Conservation (phyloP, 2,888 invertebrate species). For the Nesidiocoris tenuis region DNA sequence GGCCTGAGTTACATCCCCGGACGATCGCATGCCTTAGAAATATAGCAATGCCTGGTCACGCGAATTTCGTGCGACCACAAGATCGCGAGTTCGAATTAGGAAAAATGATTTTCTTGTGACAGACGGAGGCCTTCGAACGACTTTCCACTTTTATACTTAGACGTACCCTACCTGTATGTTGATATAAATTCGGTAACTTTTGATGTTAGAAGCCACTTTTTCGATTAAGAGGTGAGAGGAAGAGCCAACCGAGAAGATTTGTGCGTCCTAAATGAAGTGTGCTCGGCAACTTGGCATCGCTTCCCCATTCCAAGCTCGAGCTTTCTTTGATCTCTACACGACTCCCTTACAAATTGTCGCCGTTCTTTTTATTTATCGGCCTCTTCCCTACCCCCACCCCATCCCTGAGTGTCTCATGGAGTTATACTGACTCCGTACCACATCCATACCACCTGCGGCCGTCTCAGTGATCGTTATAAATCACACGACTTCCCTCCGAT, state of each 20-base stretch:
- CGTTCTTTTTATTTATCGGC: conserved; percentile 39
- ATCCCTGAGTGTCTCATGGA: background rate
- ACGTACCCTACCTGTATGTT: conserved; percentile 28
- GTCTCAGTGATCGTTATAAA: background rate
- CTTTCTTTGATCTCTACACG: conserved; percentile 39
- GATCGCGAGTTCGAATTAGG: too few relatives aligned
- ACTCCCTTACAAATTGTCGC: conserved; percentile 39
- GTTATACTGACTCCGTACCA: background rate
- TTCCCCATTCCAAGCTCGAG: conserved; percentile 30
- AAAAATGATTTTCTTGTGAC: too few relatives aligned
- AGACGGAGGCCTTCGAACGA: background rate
- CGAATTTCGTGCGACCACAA: too few relatives aligned
- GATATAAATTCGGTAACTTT: conserved; percentile 37
- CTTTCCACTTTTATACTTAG: conserved; percentile 21
- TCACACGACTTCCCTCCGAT: conserved; percentile 7
- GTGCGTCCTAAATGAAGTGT: conserved; percentile 39
- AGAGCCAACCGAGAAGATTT: conserved; percentile 38
- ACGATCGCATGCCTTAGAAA: too few relatives aligned
- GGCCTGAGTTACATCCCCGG: too few relatives aligned
- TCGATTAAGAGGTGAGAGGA: conserved; percentile 40
- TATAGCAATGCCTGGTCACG: too few relatives aligned
- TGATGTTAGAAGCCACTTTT: conserved; percentile 35
- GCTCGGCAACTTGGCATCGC: conserved; percentile 35
- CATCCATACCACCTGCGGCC: background rate
- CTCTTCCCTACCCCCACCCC: background rate